Evolutionary conservation across 2,888 invertebrate genomes (phyloP).

Genomic region (Tenthredo scrophulariae): DNA sequence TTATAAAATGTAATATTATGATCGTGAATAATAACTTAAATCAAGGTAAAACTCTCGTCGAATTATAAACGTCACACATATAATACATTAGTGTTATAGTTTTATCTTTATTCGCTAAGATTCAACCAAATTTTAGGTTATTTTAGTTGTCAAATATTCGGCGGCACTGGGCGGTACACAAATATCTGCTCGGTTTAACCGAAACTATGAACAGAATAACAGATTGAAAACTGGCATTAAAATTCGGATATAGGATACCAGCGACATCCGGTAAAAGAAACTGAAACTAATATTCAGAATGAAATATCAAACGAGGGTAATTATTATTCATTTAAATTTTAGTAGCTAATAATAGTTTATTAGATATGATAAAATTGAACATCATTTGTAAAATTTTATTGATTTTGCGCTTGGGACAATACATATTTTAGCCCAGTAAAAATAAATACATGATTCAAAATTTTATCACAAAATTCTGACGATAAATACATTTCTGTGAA

Average conservation of each 20-base stretch:
- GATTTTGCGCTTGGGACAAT: background rate
- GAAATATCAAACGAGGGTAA: background rate
- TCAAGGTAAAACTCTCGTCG: slow-evolving; percentile 20
- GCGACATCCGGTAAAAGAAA: background rate
- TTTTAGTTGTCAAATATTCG: slow-evolving; percentile 45
- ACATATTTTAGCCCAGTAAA: background rate
- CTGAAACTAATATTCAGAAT: background rate
- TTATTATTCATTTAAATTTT: background rate
- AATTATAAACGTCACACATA: background rate
- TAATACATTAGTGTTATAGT: background rate
- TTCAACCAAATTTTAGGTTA: slow-evolving; percentile 49
- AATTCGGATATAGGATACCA: background rate
- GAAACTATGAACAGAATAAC: background rate
- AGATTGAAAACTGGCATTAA: background rate
- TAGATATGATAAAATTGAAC: background rate
- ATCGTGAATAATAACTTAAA: slow-evolving; percentile 18
- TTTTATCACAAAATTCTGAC: slow-evolving; percentile 5
- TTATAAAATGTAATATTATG: background rate
- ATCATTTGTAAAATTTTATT: background rate
- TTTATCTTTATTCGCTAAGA: slow-evolving; percentile 24
- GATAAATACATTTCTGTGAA: slow-evolving; percentile 21
- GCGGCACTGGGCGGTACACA: background rate
- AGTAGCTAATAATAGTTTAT: background rate
- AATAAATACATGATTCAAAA: background rate
- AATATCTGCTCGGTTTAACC: background rate